Evolutionary conservation across 2,888 invertebrate species (phyloP).

Genomic region (Athrips mouffetella): DNA sequence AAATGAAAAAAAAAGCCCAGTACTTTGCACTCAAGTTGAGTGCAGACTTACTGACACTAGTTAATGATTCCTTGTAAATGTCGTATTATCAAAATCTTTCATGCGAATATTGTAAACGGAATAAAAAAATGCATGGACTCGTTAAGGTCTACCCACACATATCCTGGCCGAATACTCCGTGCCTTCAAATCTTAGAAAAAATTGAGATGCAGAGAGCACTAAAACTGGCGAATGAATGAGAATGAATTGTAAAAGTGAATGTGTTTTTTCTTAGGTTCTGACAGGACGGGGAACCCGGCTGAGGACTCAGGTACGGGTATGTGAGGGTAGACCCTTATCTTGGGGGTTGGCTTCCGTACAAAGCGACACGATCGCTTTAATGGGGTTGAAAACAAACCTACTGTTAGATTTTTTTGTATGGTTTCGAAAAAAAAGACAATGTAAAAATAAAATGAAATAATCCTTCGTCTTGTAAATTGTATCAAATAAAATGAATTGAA

Average conservation of each 20-base stretch:
- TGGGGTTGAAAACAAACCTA: too few relatives aligned
- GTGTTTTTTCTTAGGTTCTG: slow-evolving; percentile 7
- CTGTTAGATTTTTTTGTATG: too few relatives aligned
- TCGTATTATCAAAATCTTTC: too few relatives aligned
- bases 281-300: slow-evolving; percentile 1
- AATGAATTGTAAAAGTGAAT: slow-evolving; percentile 6
- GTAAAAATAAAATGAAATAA: too few relatives aligned
- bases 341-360: slow-evolving; percentile 5
- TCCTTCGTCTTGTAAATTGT: too few relatives aligned
- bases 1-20: not conserved
- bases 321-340: slow-evolving; percentile 7
- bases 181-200: not conserved
- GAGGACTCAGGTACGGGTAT: slow-evolving; percentile 1
- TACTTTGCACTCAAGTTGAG: not conserved
- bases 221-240: not conserved
- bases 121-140: not conserved
- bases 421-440: too few relatives aligned
- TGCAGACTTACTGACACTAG: not conserved
- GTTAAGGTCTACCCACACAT: slow-evolving; percentile 8
- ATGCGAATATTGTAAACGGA: not conserved
- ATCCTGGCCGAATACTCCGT: not conserved
- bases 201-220: not conserved
- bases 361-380: not conserved
- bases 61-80: too few relatives aligned
- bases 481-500: too few relatives aligned